Evolutionary conservation across 2,888 invertebrate species (phyloP), one percentile per base, ranked within the genome.

Genomic region (Galerucella pusilla): DNA sequence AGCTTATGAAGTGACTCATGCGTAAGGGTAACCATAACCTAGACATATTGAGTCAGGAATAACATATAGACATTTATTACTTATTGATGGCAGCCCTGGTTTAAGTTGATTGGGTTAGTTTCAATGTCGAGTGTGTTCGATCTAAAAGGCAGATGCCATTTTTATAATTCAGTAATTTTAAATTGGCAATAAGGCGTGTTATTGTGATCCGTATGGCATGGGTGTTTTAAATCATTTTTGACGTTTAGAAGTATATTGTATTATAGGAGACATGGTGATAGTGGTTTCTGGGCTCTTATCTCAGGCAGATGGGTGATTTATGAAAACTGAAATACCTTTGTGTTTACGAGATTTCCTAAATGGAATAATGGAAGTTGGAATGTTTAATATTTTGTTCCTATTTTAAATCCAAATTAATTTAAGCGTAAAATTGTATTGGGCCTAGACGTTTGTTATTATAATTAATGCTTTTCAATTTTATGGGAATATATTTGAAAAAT

Each of bases 61-160:
- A 82, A 81, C 81, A 78, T 82, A 83, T 79, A 77, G 80, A 81
- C 83, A 80, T 83, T 83, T 80, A 83, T 84, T 82, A 84, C 83
- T 83, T 85, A 86, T 86, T 85, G 85, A 86, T 85, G 85, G 84
- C 83, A 83, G 80, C 80, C 81, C 82, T 82, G 81, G 81, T 80
- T 71, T 67, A 68, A 81, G 80, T 77, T 81, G 84, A 86, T 85
- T 86, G 86, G 86, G 35, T 65, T 65, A 65, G 64, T 83, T 77
- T 69, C 52, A 57, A 76, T 84, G 82, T 83, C 82, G 82, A 81
- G 78, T 80, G 78, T 80, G 46, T 42, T 65, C 65, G 16, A 25
- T 83, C 84, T 84, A 83, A 82, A 78, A 83, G 81, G 81, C 85
- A 85, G 85, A 85, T 85, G 85, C 85, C 80, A 83, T 83, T 84